Evolutionary conservation across 2,113 vertebrate genomes (phyloP), one percentile per base, ranked within the genome.

Genomic region (Pleuronectes platessa): DNA sequence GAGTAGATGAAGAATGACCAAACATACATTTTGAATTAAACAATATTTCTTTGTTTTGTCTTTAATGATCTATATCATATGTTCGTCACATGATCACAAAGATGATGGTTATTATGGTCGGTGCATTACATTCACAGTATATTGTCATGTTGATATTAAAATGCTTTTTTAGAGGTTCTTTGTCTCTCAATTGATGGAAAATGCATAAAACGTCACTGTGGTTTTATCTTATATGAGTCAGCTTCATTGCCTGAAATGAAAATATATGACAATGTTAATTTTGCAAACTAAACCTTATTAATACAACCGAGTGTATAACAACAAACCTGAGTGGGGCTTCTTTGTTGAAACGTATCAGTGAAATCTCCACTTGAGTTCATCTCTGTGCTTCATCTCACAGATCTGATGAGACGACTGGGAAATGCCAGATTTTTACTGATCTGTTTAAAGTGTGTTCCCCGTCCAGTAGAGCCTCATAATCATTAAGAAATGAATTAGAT

Each of bases 401-500:
- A 67, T 74, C 72, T 83, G 79, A 62, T n/a, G 55, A 45, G 47
- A 45, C 72, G 62, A 72, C 76, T 81, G 69, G 74, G 63, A 86
- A 86, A 90, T 63, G 61, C 66, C 76, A 47, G 42, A 78, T 85
- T 85, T 31, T 87, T 54, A 71, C 55, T 81, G 58, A 89, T 84
- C 71, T 74, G 85, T 86, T 87, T 73, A 78, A 86, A 86, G 85
- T 84, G 79, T 82, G 78, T 81, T 71, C 76, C 62, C 62, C 74
- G 64, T 74, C 54, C 59, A 78, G 68, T 67, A 74, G 71, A 78
- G 78, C 62, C 75, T 75, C 79, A 81, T 77, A 85, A 93, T 93
- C 87, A 77, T 91, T 92, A 84, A 71, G 66, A 94, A 93, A 89
- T 80, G 81, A 92, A 86, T 92, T 91, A 93, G 76, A 88, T 74